Conservation (phyloP, 2,113 vertebrate species). For the Channa maculata region DNA sequence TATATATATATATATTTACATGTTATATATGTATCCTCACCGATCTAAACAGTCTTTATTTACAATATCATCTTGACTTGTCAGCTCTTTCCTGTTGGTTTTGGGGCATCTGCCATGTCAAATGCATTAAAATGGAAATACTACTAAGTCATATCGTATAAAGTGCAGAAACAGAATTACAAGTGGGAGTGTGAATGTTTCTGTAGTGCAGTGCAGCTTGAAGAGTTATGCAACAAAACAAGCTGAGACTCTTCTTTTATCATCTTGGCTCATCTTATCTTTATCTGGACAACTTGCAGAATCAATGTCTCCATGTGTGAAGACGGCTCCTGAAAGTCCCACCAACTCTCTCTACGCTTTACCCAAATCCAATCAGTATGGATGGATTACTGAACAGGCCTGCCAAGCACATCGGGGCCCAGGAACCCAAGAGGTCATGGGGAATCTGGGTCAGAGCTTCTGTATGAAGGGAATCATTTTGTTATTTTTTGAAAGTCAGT, state of each 20-base stretch:
- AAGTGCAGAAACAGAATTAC: conserved; percentile 38
- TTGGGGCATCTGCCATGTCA: conserved; percentile 12
- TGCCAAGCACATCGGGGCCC: no score
- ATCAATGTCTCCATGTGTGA: conserved; percentile 59
- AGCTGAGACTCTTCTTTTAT: conserved; percentile 14
- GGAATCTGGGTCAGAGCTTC: no score
- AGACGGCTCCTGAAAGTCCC: conserved; percentile 69
- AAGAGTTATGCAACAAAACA: conserved; percentile 36
- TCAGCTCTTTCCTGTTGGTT: conserved; percentile 4
- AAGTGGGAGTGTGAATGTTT: conserved; percentile 10
- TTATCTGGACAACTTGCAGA: conserved; percentile 57
- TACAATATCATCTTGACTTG: neutral
- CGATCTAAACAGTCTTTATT: neutral
- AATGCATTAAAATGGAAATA: conserved; percentile 16
- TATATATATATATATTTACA: neutral
- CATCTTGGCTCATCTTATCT: conserved; percentile 16
- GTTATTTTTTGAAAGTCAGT: no score
- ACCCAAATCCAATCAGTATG: conserved; percentile 57
- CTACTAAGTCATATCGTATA: conserved; percentile 29
- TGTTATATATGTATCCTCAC: neutral
- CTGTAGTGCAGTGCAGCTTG: conserved; percentile 58
- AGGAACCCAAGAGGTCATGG: no score
- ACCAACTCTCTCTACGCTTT: conserved; percentile 24
- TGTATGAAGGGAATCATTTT: no score
- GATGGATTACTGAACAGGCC: no score